Percentiles rank a stretch among this genome's conserved stretches.
Conservation (phyloP, 2,888 invertebrate genomes). For the Scelioninae gen. 1 region DNA sequence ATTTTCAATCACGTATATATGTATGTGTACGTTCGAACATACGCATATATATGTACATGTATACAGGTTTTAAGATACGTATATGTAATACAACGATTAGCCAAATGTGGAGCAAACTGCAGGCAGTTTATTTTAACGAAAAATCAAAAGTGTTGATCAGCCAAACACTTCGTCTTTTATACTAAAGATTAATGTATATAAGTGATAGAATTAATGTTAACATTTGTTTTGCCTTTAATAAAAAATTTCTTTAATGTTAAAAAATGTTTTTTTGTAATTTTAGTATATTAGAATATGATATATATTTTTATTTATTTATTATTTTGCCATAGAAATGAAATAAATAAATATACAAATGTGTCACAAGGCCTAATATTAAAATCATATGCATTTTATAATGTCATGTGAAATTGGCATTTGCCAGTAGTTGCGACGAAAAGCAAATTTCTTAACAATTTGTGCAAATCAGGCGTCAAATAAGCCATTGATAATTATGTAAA, state of each 20-base stretch:
- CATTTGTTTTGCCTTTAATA: slow-evolving; percentile 14
- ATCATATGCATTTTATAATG: slow-evolving; percentile 17
- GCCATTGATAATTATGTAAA: slow-evolving; percentile 15
- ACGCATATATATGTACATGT: neutral
- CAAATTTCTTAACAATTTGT: neutral
- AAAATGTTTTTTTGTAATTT: too few species aligned
- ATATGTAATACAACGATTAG: slow-evolving; percentile 66
- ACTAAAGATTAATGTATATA: slow-evolving; percentile 19
- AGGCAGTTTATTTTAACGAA: slow-evolving; percentile 61
- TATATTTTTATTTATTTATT: neutral
- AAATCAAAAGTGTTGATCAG: slow-evolving; percentile 20
- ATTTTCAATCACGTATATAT: too few species aligned
- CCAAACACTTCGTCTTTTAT: slow-evolving; percentile 30
- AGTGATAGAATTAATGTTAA: slow-evolving; percentile 5
- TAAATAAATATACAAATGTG: slow-evolving; percentile 5
- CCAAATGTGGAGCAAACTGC: slow-evolving; percentile 55
- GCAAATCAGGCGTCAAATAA: slow-evolving; percentile 7
- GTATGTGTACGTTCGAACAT: too few species aligned
- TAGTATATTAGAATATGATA: too few species aligned
- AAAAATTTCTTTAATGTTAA: too few species aligned
- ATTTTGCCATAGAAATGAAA: slow-evolving; percentile 23
- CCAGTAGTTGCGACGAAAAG: neutral
- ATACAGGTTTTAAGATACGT: slow-evolving; percentile 17
- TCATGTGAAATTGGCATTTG: neutral
- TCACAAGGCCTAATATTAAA: slow-evolving; percentile 32